Evolutionary conservation across 2,888 invertebrate species (phyloP).

Genomic region (Aelia acuminata): DNA sequence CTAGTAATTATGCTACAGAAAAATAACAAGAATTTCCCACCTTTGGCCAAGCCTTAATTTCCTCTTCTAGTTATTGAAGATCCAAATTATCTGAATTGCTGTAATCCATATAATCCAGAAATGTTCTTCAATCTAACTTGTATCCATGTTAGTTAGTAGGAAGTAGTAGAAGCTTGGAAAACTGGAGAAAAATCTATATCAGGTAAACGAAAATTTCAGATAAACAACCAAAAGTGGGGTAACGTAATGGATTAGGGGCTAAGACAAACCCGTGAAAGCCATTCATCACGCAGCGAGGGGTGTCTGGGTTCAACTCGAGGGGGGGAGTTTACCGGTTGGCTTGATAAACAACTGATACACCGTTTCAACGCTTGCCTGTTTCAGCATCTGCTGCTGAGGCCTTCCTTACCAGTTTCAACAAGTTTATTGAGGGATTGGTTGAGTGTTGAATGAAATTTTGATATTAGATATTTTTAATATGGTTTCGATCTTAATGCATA

Average conservation of each 20-base stretch:
- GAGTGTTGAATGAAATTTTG: no score
- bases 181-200: not conserved
- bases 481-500: no score
- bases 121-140: not conserved
- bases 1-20: no score
- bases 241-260: not conserved
- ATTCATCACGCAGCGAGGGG: not conserved
- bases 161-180: not conserved
- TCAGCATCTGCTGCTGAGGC: not conserved
- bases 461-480: no score
- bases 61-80: no score
- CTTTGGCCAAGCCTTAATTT: no score
- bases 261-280: slow-evolving; percentile 23
- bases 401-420: no score
- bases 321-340: slow-evolving; percentile 3
- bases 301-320: not conserved
- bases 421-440: no score
- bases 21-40: no score
- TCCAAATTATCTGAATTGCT: no score
- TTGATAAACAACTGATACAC: not conserved
- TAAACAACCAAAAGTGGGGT: not conserved
- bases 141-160: no score
- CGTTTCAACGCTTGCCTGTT: not conserved
- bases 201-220: not conserved
- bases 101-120: no score